Conservation (phyloP, 2,113 vertebrate species). For the Gobiocypris rarus region DNA sequence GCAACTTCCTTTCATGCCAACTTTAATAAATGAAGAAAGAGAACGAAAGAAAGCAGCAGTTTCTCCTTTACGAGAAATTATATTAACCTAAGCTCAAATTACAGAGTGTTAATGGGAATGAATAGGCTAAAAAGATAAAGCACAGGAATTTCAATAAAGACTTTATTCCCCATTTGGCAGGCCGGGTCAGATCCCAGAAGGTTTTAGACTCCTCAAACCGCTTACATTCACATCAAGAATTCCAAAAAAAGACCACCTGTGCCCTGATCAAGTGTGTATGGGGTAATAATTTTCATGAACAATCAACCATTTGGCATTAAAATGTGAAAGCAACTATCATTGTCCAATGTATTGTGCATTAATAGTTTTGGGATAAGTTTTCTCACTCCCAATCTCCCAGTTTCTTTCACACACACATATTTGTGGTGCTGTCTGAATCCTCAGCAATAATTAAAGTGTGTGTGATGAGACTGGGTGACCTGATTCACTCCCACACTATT, state of each 20-base stretch:
- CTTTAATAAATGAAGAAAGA: neutral
- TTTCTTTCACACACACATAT: neutral
- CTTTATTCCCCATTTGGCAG: slow-evolving; percentile 50
- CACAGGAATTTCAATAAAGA: slow-evolving; percentile 61
- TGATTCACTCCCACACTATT: slow-evolving; percentile 38
- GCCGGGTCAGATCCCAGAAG: neutral
- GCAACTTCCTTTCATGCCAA: no score
- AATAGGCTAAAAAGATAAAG: slow-evolving; percentile 57
- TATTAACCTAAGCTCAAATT: neutral
- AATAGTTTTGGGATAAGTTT: neutral
- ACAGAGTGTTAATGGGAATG: slow-evolving; percentile 50
- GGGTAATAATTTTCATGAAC: neutral
- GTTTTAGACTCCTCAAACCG: neutral
- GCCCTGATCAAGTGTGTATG: neutral
- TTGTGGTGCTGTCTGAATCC: neutral
- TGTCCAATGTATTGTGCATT: neutral
- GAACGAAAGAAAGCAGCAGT: neutral
- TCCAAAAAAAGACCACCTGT: neutral
- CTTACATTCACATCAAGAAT: slow-evolving; percentile 5
- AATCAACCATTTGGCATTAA: neutral
- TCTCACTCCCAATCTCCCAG: neutral
- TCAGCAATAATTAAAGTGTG: slow-evolving; percentile 33
- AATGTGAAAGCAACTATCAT: neutral
- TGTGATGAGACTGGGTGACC: slow-evolving; percentile 42
- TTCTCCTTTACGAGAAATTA: neutral